Conservation (phyloP, 2,113 vertebrate genomes). For the Puntigrus tetrazona region DNA sequence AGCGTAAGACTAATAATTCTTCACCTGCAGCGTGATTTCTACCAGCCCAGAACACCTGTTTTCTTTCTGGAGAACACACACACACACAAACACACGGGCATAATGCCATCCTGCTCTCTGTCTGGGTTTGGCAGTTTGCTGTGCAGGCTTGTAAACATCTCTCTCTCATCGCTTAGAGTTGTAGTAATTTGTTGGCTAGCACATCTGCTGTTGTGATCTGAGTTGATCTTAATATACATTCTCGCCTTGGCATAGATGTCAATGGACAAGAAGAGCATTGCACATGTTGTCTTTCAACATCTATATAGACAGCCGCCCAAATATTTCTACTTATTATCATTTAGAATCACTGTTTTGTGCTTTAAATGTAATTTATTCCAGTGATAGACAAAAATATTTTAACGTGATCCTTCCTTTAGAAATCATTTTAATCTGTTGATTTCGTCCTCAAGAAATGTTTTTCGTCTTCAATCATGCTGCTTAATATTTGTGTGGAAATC, state of each 20-base stretch:
- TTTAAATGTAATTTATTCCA: not conserved
- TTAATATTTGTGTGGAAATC: not conserved
- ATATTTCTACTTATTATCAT: not conserved
- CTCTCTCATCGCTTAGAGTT: slow-evolving; percentile 3
- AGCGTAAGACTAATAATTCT: not conserved
- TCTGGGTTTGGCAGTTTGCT: slow-evolving; percentile 27
- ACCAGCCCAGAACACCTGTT: not conserved
- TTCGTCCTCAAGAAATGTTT: not conserved
- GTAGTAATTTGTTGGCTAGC: not conserved
- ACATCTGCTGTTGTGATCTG: slow-evolving; percentile 14
- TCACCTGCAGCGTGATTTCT: not conserved
- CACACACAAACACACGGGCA: not conserved
- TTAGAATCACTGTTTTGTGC: too few relatives aligned
- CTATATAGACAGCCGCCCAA: not conserved
- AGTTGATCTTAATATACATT: not conserved
- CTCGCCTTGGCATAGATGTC: not conserved
- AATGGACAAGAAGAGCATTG: not conserved
- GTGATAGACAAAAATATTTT: too few relatives aligned
- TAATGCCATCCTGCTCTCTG: not conserved
- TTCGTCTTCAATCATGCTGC: not conserved
- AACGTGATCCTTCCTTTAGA: not conserved
- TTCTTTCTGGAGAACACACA: not conserved
- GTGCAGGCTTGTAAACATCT: slow-evolving; percentile 1
- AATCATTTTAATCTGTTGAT: not conserved
- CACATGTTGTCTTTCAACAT: slow-evolving; percentile 10